A percentile compares a stretch with the other conserved stretches of the same genome.
These are phyloP conservation scores for Hirtodrosophila cameraria DNA, from an alignment of 2,888 invertebrate genomes.

Conservation along the genomic window DNA sequence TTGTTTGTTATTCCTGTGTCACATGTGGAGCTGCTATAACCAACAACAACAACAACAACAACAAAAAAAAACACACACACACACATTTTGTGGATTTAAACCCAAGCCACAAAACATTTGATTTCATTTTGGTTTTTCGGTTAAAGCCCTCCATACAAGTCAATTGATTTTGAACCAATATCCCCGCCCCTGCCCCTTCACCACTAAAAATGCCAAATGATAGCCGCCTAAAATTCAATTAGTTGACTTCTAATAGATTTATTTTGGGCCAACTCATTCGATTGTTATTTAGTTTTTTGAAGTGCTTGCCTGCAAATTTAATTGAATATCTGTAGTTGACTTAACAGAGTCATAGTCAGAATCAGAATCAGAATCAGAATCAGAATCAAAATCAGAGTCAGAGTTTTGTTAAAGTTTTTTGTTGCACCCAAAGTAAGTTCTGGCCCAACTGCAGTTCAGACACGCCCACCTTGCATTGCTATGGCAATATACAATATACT, in stretches of 20 bases:
- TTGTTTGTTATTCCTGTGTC: conserved; percentile 43
- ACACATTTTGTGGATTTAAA: conserved; percentile 66
- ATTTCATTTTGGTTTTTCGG: conserved; percentile 54
- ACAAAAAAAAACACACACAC: too few relatives aligned
- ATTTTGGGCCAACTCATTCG: conserved; percentile 31
- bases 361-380: too few relatives aligned
- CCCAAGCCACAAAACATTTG: conserved; percentile 69
- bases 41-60: background rate
- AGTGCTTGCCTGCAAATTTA: conserved; percentile 32
- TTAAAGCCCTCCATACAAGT: conserved; percentile 13
- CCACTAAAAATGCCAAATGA: conserved; percentile 9
- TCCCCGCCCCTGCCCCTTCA: background rate
- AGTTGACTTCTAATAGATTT: conserved; percentile 52
- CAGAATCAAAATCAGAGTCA: too few relatives aligned
- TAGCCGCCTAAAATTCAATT: conserved; percentile 61
- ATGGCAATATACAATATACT: conserved; percentile 36
- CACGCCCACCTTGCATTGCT: conserved; percentile 43
- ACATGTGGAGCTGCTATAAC: conserved; percentile 31
- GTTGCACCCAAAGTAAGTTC: background rate
- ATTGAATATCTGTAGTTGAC: conserved; percentile 24
- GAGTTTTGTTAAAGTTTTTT: conserved; percentile 17
- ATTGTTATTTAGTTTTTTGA: conserved; percentile 34
- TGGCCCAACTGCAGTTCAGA: conserved; percentile 15
- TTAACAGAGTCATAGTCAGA: too few relatives aligned
- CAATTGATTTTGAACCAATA: conserved; percentile 40